Base-by-base conservation (phyloP, 1,140 invertebrate genomes). In the Reticulitermes speratus region DNA sequence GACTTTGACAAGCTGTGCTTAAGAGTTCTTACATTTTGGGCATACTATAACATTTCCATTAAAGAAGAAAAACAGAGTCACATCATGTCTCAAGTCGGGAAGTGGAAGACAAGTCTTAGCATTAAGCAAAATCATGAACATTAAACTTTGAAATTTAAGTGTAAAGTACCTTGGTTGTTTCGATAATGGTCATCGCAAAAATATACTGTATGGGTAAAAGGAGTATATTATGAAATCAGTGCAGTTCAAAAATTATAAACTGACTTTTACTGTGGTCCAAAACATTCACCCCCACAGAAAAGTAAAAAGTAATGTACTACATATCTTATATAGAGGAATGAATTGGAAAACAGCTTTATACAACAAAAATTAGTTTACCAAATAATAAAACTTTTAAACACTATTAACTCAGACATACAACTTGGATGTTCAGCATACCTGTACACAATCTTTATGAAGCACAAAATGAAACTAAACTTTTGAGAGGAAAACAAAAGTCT, bases 321-420 rank as follows among this genome's bases (percentile, higher is more conserved):
- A n/a, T 75, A 75, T 30, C 30, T 75, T 30, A 75, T 75, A 75
- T 75, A 75, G 65, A 30, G 65, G 65, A 30, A 75, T 75, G 65
- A 75, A 75, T n/a, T 75, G 65, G 65, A 75, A 75, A 75, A 75
- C 65, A 30, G 65, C 14, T 65, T 75, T 75, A 75, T 75, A 30
- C n/a, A 75, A 75, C 65, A 75, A 75, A 75, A 75, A 75, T 30
- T 75, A 75, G 65, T 75, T 75, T 75, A 30, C 65, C 65, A 75
- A 75, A 75, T 75, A 75, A 75, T 65, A 65, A 75, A 75, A n/a
- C 55, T 30, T 75, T 75, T 75, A 75, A 75, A 75, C n/a, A 30
- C 8, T 55, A 19, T 75, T 75, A 25, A 75, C 65, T 75, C 14
- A 2, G 65, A 69, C 65, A 75, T 75, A 75, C 65, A 75, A 30